phyloP scores from a whole-genome alignment of 2,113 vertebrate species.

The Haplochromis burtoni region DNA sequence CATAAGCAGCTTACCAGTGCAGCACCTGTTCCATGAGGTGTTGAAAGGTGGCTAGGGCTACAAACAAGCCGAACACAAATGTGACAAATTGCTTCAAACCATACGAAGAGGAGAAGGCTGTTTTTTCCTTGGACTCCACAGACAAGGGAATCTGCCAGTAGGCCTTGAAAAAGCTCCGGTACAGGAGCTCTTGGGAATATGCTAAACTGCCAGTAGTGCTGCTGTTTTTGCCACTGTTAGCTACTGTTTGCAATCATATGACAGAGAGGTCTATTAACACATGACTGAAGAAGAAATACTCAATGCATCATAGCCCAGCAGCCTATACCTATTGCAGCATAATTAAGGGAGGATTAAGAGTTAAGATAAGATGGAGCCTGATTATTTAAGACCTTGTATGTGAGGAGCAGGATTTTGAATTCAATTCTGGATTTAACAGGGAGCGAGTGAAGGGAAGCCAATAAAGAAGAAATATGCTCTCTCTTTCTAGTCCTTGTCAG shows the following conservation, averaged over 20 bases:
- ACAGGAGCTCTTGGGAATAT: neutral
- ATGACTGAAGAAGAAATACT: neutral
- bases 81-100: neutral
- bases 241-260: neutral
- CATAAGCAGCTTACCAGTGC: neutral
- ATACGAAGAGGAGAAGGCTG: neutral
- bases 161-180: neutral
- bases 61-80: neutral
- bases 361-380: neutral
- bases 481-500: neutral
- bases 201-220: neutral
- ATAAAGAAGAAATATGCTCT: neutral
- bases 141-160: neutral
- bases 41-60: neutral
- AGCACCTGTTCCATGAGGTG: neutral
- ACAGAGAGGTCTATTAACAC: neutral
- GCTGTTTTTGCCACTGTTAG: neutral
- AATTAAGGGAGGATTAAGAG: neutral
- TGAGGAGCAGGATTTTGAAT: neutral
- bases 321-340: neutral
- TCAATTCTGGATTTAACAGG: neutral
- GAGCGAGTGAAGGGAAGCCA: rapidly evolving
- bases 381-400: neutral
- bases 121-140: neutral
- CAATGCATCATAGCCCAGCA: neutral